These are phyloP conservation scores for Myotis daubentonii DNA, from an alignment of 2,797 vertebrate genomes.

Conservation along the genomic window DNA sequence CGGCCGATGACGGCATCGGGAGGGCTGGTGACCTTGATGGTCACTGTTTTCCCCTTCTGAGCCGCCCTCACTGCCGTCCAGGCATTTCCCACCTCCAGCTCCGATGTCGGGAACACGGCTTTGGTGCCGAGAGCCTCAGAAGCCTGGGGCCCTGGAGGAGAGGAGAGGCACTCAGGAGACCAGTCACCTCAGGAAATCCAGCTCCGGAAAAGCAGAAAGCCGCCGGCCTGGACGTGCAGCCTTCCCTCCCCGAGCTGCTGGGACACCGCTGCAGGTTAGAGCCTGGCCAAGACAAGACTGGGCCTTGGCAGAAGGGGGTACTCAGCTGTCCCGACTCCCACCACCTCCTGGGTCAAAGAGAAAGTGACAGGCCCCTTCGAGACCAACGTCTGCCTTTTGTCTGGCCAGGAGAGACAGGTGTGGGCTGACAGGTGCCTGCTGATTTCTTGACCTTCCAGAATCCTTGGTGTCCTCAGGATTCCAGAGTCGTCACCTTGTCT, in stretches of 20 bases:
- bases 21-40: constrained; percentile 84
- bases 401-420: not conserved
- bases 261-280: not conserved
- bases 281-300: accelerated
- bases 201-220: not conserved
- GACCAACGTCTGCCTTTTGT: not conserved
- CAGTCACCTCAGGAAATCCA: accelerated
- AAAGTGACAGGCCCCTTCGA: not conserved
- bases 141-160: constrained; percentile 84
- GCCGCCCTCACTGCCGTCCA: constrained; percentile 79
- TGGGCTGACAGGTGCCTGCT: not conserved
- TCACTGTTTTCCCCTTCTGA: not conserved
- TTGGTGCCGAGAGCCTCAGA: constrained; percentile 84
- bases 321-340: not conserved
- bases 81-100: constrained; percentile 39
- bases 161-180: not conserved
- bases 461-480: not conserved
- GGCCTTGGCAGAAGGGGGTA: accelerated
- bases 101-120: constrained; percentile 81
- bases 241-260: not conserved
- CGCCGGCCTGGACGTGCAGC: not conserved
- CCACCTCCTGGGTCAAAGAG: not conserved
- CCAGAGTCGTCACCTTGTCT: not conserved
- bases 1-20: constrained; percentile 86
- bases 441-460: not conserved